Percentiles rank a stretch among this genome's conserved stretches.
These are phyloP conservation scores for Bombus difficillimus DNA, from an alignment of 1,140 invertebrate genomes.

Conservation along the genomic window DNA sequence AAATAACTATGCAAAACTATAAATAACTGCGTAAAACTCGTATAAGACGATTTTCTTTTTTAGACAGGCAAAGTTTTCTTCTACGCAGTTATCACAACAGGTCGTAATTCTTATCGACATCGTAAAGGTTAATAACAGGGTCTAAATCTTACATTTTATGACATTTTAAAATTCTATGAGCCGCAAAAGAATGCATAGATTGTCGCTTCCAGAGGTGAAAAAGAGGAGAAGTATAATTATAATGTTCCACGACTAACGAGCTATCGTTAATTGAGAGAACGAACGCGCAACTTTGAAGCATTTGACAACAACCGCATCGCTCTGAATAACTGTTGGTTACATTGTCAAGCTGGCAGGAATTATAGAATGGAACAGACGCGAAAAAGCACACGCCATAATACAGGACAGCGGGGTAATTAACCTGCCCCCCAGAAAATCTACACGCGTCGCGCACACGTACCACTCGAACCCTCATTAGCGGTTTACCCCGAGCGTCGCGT, in stretches of 20 bases:
- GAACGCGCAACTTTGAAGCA: slow-evolving; percentile 27
- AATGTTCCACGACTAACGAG: no score
- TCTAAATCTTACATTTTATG: no score
- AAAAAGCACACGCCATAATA: slow-evolving; percentile 38
- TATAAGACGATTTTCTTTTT: no score
- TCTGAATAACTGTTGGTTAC: slow-evolving; percentile 26
- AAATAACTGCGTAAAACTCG: no score
- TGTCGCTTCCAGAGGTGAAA: not conserved
- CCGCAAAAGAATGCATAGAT: no score
- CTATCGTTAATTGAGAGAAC: slow-evolving; percentile 10
- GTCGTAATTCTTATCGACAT: no score
- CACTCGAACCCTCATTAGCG: slow-evolving; percentile 68
- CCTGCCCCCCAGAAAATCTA: slow-evolving; percentile 67
- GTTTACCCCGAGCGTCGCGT: slow-evolving; percentile 62
- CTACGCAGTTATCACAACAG: no score
- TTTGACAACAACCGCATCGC: not conserved
- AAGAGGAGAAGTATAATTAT: not conserved
- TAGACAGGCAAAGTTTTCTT: no score
- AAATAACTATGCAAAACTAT: no score
- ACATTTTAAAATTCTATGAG: no score
- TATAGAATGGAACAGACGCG: slow-evolving; percentile 31
- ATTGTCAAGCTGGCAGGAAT: slow-evolving; percentile 16
- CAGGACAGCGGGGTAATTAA: slow-evolving; percentile 65
- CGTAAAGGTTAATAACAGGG: no score
- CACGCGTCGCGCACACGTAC: slow-evolving; percentile 60